phyloP scores from a whole-genome alignment of 53 echinoderm and acorn worm species.

The Crossaster papposus region DNA sequence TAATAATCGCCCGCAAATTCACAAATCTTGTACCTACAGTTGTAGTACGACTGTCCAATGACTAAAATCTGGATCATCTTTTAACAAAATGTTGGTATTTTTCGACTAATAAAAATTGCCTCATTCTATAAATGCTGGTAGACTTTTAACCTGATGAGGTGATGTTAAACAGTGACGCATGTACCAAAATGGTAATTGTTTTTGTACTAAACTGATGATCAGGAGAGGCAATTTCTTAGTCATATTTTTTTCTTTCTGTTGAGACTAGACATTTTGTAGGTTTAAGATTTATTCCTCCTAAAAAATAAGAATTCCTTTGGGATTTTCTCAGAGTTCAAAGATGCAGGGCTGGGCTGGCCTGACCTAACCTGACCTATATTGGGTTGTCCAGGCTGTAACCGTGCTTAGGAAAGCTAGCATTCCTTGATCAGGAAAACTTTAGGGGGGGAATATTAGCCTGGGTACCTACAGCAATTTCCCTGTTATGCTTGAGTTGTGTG shows the following conservation, averaged over 20 bases:
- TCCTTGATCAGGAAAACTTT: neutral
- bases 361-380: neutral
- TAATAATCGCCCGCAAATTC: no score
- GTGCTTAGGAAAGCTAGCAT: slow-evolving; percentile 30
- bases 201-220: neutral
- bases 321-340: neutral
- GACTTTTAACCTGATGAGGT: neutral
- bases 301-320: neutral
- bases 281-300: neutral
- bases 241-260: neutral
- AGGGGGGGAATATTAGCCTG: neutral
- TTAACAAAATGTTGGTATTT: neutral
- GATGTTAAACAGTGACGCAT: neutral
- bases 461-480: neutral
- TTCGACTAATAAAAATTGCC: neutral
- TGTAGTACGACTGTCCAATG: no score
- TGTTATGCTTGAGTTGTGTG: neutral
- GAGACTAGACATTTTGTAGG: neutral
- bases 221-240: neutral
- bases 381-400: neutral
- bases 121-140: neutral
- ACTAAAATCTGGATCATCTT: neutral
- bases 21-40: no score
- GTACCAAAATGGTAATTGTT: neutral
- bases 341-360: no score